Percentiles rank a stretch among this genome's conserved stretches.
phyloP scores from a whole-genome alignment of 23 tunicate genomes.

The Styela clava region DNA sequence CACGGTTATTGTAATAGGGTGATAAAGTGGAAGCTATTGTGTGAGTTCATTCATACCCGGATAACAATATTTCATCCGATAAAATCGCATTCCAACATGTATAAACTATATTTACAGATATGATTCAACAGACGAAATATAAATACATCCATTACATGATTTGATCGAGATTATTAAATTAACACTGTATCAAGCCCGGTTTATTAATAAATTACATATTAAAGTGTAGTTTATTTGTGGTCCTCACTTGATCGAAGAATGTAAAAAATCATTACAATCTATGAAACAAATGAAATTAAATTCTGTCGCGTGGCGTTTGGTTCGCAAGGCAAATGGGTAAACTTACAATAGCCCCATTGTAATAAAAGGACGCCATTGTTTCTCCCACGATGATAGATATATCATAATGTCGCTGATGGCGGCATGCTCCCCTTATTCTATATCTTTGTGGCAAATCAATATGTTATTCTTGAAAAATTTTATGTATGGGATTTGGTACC shows the following conservation, averaged over 20 bases:
- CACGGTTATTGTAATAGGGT: too few relatives aligned
- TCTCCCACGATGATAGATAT: not conserved
- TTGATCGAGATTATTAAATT: not conserved
- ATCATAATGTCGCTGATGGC: not conserved
- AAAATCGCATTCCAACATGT: not conserved
- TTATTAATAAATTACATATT: not conserved
- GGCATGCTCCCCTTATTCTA: too few relatives aligned
- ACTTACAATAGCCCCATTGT: not conserved
- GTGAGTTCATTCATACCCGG: not conserved
- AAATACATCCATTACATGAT: not conserved
- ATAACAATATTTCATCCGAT: not conserved
- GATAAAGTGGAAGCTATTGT: too few relatives aligned
- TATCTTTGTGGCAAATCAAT: too few relatives aligned
- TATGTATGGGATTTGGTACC: too few relatives aligned
- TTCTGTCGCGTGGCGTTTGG: not conserved
- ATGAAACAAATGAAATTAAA: not conserved
- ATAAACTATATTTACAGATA: not conserved
- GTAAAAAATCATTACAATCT: not conserved
- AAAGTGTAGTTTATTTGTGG: not conserved
- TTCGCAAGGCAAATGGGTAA: not conserved
- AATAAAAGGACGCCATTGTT: not conserved
- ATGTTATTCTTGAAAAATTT: too few relatives aligned
- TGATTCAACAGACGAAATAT: not conserved
- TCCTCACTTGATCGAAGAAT: not conserved
- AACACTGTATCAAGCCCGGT: not conserved